A percentile compares a stretch with the other conserved stretches of the same genome.
These are phyloP conservation scores for Habroteleia sp. DNA, from an alignment of 2,888 invertebrate species.

Conservation along the genomic window DNA sequence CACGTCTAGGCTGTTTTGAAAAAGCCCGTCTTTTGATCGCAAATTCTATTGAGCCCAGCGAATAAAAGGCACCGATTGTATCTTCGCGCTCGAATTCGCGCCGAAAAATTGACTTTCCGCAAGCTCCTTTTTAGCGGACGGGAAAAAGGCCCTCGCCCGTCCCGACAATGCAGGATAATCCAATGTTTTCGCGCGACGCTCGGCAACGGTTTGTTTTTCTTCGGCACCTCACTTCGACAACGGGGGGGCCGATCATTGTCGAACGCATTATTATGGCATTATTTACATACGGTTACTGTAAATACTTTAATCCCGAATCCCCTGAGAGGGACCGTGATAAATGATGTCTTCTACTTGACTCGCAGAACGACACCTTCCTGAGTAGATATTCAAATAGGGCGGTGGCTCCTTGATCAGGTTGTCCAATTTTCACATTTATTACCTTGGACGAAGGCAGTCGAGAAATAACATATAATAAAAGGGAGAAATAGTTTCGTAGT, in stretches of 20 bases:
- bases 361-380: conserved; percentile 58
- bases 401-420: conserved; percentile 54
- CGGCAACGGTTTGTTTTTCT: conserved; percentile 55
- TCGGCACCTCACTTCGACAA: conserved; percentile 29
- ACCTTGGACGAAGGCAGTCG: conserved; percentile 33
- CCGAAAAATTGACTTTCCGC: conserved; percentile 72
- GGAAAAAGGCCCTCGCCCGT: conserved; percentile 46
- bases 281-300: conserved; percentile 64
- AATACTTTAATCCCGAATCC: conserved; percentile 63
- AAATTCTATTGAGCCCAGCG: conserved; percentile 75
- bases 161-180: conserved; percentile 56
- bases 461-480: not conserved
- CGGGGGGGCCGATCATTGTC: conserved; percentile 56
- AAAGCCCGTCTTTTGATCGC: conserved; percentile 78
- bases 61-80: conserved; percentile 70
- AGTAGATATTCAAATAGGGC: conserved; percentile 60
- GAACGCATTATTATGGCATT: conserved; percentile 54
- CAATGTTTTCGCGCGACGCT: conserved; percentile 56
- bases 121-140: conserved; percentile 51
- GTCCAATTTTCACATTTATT: conserved; percentile 60
- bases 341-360: conserved; percentile 64
- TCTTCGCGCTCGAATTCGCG: conserved; percentile 67
- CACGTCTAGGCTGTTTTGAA: conserved; percentile 71
- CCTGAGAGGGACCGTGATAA: conserved; percentile 57
- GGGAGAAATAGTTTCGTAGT: not conserved